Conservation (phyloP, 2,113 vertebrate genomes). For the Mola mola region DNA sequence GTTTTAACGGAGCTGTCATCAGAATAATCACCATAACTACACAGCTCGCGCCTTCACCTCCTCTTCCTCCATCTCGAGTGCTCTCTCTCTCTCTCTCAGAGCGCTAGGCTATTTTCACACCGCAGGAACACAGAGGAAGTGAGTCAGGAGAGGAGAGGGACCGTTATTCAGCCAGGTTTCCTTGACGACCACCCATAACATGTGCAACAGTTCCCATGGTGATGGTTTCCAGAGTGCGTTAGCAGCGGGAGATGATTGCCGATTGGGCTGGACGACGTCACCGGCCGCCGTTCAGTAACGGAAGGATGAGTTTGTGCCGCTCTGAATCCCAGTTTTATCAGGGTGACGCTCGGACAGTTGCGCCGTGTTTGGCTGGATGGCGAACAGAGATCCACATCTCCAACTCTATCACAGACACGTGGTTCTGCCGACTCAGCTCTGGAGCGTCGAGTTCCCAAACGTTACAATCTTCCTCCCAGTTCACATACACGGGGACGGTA, state of each 20-base stretch:
- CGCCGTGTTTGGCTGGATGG: constrained; percentile 7
- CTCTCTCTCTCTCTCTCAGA: constrained; percentile 3
- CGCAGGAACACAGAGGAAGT: constrained; percentile 30
- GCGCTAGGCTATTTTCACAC: constrained; percentile 38
- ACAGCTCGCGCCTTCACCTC: background rate
- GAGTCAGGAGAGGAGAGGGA: constrained; percentile 49
- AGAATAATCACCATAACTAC: constrained; percentile 42
- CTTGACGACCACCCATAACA: constrained; percentile 77
- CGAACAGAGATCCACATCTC: constrained; percentile 18
- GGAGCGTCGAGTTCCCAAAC: too few species aligned
- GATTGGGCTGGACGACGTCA: constrained; percentile 46
- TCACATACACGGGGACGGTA: too few species aligned
- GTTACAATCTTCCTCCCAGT: too few species aligned
- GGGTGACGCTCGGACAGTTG: background rate
- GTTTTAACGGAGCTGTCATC: constrained; percentile 35
- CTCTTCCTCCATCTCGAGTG: constrained; percentile 5
- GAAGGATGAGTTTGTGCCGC: constrained; percentile 26
- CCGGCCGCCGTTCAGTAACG: constrained; percentile 15
- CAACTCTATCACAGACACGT: too few species aligned
- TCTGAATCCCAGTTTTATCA: constrained; percentile 17
- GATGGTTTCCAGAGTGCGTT: constrained; percentile 61
- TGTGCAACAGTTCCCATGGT: constrained; percentile 82
- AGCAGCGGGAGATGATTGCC: constrained; percentile 67
- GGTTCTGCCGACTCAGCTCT: too few species aligned
- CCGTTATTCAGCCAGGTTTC: constrained; percentile 71